Base-by-base conservation (phyloP, 2,797 vertebrate species). In the Holocentrus rufus region DNA sequence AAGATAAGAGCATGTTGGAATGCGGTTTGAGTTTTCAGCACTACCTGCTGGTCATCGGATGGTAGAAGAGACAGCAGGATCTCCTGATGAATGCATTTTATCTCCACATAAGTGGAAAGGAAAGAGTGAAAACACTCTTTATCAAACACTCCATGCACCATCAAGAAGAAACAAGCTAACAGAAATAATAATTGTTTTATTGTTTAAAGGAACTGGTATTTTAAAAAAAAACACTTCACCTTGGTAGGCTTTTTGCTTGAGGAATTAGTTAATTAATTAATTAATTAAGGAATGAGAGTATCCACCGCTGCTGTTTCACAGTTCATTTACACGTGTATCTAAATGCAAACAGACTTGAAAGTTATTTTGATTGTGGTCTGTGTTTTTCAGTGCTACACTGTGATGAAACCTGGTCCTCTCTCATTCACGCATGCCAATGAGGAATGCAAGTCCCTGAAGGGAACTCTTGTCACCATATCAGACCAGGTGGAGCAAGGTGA, bases 401-500 rank as follows among this genome's bases (percentile, higher is more conserved):
- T 92, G 80, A 73, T 95, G 83, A 79, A 50, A 5, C 83, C 85
- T 53, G 3, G 1, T 0, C 69, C 82, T 31, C 0, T 92, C 27
- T 63, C 80, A 0, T 99, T 95, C 88, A 88, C 68, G 27, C 25
- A 85, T 31, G 97, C 96, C 44, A 92, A 77, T n/a, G 94, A 95
- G 0, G 20, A 83, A 1, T 99, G 98, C 65, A 52, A 79, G 2
- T 84, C 91, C 0, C 75, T 94, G 60, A 93, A 90, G 46, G 96
- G 96, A 71, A 92, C 92, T 9, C 94, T 99, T 77, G 93, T 96
- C 64, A 93, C 95, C 7, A 93, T 99, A 82, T 85, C 92, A 20
- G 96, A 93, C 88, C 96, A 96, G 86, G 91, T 90, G 56, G 97
- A 99, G 77, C 98, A 99, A 95, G 98, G 98, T 99, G 91, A 9